These are phyloP conservation scores for Litocranius walleri DNA, from an alignment of 2,113 vertebrate genomes.

Conservation along the genomic window DNA sequence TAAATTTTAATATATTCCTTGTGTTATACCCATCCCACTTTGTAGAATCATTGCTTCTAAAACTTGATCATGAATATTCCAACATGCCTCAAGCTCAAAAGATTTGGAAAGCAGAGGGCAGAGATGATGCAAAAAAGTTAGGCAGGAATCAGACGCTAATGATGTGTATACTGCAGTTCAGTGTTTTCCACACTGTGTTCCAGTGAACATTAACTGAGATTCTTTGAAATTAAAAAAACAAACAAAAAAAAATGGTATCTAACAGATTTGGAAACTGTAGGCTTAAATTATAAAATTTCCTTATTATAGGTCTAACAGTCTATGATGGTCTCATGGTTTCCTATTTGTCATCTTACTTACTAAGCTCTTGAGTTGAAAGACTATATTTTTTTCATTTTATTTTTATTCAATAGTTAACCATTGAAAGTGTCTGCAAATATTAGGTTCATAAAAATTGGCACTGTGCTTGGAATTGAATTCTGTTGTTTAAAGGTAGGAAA, in stretches of 20 bases:
- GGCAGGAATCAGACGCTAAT: background rate
- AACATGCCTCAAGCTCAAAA: background rate
- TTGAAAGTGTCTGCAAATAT: background rate
- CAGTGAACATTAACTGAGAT: background rate
- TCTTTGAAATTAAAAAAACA: background rate
- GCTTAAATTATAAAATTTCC: background rate
- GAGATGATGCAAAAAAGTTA: background rate
- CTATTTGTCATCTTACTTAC: background rate
- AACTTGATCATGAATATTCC: background rate
- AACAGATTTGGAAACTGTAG: background rate
- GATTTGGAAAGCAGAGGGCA: background rate
- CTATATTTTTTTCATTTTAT: background rate
- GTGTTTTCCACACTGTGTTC: background rate
- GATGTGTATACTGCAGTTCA: background rate
- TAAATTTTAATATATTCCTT: background rate
- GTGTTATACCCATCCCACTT: background rate
- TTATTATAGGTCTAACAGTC: background rate
- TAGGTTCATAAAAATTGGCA: background rate
- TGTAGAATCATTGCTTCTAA: background rate
- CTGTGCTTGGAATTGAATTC: background rate
- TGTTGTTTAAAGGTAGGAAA: background rate
- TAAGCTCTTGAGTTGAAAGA: background rate
- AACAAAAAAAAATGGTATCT: background rate
- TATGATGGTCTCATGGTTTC: background rate
- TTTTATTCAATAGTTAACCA: background rate